phyloP scores from a whole-genome alignment of 2,888 invertebrate genomes.

The Drosophila atroscutellata region DNA sequence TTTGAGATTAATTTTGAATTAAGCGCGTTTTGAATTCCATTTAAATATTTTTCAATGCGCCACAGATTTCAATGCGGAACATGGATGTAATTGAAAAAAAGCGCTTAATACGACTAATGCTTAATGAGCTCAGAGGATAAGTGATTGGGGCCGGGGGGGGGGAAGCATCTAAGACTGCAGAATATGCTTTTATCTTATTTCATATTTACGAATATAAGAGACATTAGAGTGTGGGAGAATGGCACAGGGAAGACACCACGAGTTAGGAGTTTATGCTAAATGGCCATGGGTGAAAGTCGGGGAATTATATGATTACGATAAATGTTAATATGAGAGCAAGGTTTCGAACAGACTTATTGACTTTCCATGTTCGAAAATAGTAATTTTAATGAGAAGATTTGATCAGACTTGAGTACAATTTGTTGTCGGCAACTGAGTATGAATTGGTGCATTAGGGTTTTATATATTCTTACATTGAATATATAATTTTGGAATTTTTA shows the following conservation, averaged over 20 bases:
- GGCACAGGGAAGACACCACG: neutral
- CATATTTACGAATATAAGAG: constrained; percentile 15
- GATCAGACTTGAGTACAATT: neutral
- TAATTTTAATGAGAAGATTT: neutral
- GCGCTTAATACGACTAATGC: constrained; percentile 71
- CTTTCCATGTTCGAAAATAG: neutral
- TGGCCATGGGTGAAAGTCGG: constrained; percentile 30
- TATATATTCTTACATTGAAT: neutral
- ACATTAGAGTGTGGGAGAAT: neutral
- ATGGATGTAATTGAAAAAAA: constrained; percentile 57
- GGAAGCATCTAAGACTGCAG: constrained; percentile 16
- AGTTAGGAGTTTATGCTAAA: constrained; percentile 12
- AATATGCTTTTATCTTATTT: constrained; percentile 47
- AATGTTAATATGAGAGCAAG: neutral
- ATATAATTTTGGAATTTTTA: neutral
- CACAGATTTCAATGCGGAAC: constrained; percentile 46
- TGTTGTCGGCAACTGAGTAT: neutral
- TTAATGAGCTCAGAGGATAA: constrained; percentile 65
- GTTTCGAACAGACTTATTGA: neutral
- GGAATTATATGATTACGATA: neutral
- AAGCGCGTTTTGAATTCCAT: constrained; percentile 76
- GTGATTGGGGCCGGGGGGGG: neutral
- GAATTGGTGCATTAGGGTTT: neutral
- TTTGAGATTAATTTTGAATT: constrained; percentile 77
- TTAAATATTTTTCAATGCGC: constrained; percentile 58